A percentile compares a stretch with the other conserved stretches of the same genome.
Conservation (phyloP, 2,113 vertebrate species). For the Martes martes region DNA sequence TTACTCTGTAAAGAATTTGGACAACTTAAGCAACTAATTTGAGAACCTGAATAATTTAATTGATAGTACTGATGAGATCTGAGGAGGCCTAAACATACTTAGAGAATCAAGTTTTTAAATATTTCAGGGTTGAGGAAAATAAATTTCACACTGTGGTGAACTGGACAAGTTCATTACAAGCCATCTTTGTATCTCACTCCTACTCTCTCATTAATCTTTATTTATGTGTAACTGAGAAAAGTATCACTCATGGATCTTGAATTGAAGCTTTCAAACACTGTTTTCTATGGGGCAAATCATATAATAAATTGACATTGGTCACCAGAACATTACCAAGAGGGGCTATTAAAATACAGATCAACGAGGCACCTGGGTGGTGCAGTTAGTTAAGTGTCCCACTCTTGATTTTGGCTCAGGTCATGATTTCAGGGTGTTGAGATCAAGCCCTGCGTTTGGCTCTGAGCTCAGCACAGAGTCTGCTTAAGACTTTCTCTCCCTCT, state of each 20-base stretch:
- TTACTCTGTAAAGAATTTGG: background rate
- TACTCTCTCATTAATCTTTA: background rate
- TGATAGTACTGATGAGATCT: background rate
- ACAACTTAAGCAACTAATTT: background rate
- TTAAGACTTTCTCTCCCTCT: background rate
- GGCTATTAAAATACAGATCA: background rate
- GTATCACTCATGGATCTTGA: background rate
- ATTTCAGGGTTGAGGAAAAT: background rate
- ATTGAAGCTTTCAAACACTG: background rate
- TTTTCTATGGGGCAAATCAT: background rate
- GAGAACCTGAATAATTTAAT: background rate
- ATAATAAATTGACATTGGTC: too few species aligned
- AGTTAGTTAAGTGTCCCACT: background rate
- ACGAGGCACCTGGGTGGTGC: background rate
- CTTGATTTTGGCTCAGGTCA: background rate
- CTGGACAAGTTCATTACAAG: background rate
- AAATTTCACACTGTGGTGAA: background rate
- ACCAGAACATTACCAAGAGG: background rate
- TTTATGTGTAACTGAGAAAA: background rate
- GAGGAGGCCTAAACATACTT: background rate
- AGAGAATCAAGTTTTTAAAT: background rate
- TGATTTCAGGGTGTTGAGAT: background rate
- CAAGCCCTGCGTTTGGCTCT: background rate
- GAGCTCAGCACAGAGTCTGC: too few species aligned
- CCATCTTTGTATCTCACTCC: background rate